Evolutionary conservation across 2,797 vertebrate genomes (phyloP), one percentile per base, ranked within the genome.

Genomic region (Microctenopoma steveboyesi): DNA sequence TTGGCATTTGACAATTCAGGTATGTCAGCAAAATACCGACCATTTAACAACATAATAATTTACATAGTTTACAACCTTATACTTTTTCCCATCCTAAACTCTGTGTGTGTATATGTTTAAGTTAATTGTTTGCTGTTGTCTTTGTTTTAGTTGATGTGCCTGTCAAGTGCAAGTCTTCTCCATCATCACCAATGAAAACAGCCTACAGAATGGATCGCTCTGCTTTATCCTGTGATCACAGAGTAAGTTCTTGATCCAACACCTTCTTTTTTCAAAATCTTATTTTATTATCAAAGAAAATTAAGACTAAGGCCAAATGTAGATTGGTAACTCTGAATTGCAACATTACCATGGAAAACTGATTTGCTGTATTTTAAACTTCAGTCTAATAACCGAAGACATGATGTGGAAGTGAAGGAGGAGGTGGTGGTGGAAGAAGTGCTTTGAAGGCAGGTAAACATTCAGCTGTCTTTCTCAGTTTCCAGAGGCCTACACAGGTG

Each of bases 131-230:
- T 9, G 1, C 1, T 65, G 46, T 71, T 53, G 1, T 77, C 9
- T 72, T 62, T 72, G 9, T 15, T 45, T 52, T 73, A 93, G 90
- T 79, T 66, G 92, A 92, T 53, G 72, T 90, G 33, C 93, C 92
- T 60, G 54, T 92, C 72, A 95, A 93, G 78, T 95, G 94, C 69
- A 95, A 94, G 82, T 95, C 94, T 3, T 95, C 94, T 28, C 94
- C 94, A 56, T 94, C 94, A 4, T 95, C 94, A 16, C 94, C 94
- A 57, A 94, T 95, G 94, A 95, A 94, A 85, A 92, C 88, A 6
- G 64, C 87, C 22, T 89, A 86, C 87, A 94, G 90, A 82, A 94
- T 94, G 93, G 93, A 95, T 64, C 94, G 92, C 16, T 92, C 93
- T 18, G 73, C 86, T 27, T 76, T 94, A 22, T 94, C 94, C 39